A percentile compares a stretch with the other conserved stretches of the same genome.
Evolutionary conservation across 2,797 vertebrate genomes (phyloP).

Genomic region (Champsocephalus gunnari): DNA sequence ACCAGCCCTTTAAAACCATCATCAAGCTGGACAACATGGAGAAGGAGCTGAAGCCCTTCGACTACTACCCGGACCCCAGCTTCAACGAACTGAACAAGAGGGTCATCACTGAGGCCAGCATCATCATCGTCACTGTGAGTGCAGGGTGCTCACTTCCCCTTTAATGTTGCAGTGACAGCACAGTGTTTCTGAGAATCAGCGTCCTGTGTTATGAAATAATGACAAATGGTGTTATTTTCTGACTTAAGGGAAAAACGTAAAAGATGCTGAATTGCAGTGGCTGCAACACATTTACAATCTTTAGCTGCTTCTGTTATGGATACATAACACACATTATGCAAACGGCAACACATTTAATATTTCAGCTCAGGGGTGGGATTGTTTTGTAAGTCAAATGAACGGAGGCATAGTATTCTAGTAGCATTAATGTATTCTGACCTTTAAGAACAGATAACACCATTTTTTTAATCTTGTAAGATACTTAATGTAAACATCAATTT

Average conservation of each 20-base stretch:
- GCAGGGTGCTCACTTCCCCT: neutral
- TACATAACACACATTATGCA: conserved; percentile 16
- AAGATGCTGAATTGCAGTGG: conserved; percentile 51
- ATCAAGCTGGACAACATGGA: conserved; percentile 89
- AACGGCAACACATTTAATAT: conserved; percentile 34
- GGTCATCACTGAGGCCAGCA: conserved; percentile 87
- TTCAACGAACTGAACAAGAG: conserved; percentile 90
- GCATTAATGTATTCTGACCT: conserved; percentile 11
- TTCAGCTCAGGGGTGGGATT: conserved; percentile 34
- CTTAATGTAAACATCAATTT: conserved; percentile 9
- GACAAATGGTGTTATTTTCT: conserved; percentile 50
- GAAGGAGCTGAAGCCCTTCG: conserved; percentile 86
- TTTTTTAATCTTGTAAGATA: neutral
- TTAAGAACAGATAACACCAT: neutral
- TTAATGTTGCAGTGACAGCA: neutral
- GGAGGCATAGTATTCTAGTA: conserved; percentile 12
- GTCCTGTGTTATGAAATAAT: conserved; percentile 38
- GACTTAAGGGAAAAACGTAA: conserved; percentile 34
- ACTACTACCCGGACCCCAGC: conserved; percentile 89
- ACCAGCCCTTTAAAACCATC: conserved; percentile 82
- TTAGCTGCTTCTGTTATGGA: conserved; percentile 31
- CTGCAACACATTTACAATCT: conserved; percentile 25
- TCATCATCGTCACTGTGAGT: conserved; percentile 85
- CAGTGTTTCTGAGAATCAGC: neutral
- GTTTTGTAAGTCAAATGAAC: conserved; percentile 30